A percentile compares a stretch with the other conserved stretches of the same genome.
Evolutionary conservation across 2,113 vertebrate species (phyloP).

Genomic region (Zapus hudsonius): DNA sequence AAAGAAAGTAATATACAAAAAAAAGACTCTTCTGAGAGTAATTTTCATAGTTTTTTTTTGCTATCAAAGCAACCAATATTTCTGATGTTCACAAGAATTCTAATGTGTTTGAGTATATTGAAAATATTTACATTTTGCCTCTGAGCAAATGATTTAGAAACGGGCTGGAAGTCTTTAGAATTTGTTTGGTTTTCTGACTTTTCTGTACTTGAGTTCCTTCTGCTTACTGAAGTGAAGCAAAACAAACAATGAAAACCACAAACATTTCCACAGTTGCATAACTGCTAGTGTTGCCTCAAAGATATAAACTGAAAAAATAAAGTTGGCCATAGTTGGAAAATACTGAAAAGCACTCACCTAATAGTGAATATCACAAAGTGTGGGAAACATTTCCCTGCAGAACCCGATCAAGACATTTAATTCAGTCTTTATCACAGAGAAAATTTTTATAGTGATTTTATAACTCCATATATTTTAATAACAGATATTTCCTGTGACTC

Average conservation of each 20-base stretch:
- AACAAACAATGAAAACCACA: background rate
- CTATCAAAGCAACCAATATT: conserved; percentile 3
- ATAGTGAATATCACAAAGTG: background rate
- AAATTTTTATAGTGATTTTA: conserved; percentile 23
- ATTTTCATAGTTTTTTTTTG: background rate
- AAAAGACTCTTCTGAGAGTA: background rate
- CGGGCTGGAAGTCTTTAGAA: conserved; percentile 11
- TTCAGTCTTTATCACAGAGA: conserved; percentile 6
- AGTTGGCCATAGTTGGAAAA: conserved; percentile 6
- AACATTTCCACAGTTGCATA: background rate
- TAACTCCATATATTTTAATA: background rate
- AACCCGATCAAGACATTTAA: conserved; percentile 8
- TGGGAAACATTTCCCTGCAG: background rate
- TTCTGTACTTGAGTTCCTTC: background rate
- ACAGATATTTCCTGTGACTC: background rate
- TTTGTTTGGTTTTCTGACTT: conserved; percentile 1
- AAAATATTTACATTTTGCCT: conserved; percentile 6
- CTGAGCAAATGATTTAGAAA: background rate
- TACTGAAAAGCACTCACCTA: background rate
- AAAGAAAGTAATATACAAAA: conserved; percentile 9
- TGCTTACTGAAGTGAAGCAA: background rate
- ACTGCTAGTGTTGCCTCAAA: background rate
- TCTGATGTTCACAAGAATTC: conserved; percentile 28
- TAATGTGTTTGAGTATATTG: background rate
- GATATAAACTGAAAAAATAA: background rate